Evolutionary conservation across 1,140 invertebrate species (phyloP).

Genomic region (Helicoverpa armigera): DNA sequence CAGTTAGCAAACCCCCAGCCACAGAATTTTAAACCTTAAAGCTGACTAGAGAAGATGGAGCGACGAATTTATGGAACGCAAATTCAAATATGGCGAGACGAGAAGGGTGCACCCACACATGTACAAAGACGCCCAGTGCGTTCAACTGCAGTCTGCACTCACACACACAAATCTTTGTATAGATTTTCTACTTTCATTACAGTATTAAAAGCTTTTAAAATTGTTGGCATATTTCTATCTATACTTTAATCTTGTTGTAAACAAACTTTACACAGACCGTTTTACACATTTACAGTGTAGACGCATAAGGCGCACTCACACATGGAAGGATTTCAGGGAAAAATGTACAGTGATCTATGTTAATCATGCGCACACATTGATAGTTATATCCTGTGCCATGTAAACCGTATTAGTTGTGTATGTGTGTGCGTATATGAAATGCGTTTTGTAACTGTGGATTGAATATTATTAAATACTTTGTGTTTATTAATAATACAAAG

Average conservation of each 20-base stretch:
- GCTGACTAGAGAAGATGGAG: neutral
- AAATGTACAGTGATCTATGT: constrained; percentile 44
- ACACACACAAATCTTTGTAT: constrained; percentile 56
- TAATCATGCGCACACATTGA: constrained; percentile 58
- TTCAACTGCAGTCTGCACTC: constrained; percentile 76
- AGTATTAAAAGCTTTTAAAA: constrained; percentile 52
- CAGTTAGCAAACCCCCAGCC: constrained; percentile 9
- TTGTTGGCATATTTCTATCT: constrained; percentile 47
- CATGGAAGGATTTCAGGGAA: constrained; percentile 50
- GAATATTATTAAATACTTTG: constrained; percentile 46
- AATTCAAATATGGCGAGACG: constrained; percentile 67
- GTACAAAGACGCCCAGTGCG: constrained; percentile 64
- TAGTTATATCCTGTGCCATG: constrained; percentile 53
- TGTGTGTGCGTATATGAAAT: constrained; percentile 40
- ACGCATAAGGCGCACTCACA: constrained; percentile 54
- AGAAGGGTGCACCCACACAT: constrained; percentile 82
- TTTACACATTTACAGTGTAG: constrained; percentile 16
- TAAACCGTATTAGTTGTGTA: neutral
- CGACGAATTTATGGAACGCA: constrained; percentile 13
- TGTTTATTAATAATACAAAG: constrained; percentile 31
- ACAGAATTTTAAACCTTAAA: constrained; percentile 58
- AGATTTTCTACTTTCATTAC: constrained; percentile 51
- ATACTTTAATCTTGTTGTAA: constrained; percentile 32
- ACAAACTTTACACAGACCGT: constrained; percentile 26
- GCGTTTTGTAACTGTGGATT: constrained; percentile 54